phyloP scores from a whole-genome alignment of 2,113 vertebrate species.

The Bungarus multicinctus region DNA sequence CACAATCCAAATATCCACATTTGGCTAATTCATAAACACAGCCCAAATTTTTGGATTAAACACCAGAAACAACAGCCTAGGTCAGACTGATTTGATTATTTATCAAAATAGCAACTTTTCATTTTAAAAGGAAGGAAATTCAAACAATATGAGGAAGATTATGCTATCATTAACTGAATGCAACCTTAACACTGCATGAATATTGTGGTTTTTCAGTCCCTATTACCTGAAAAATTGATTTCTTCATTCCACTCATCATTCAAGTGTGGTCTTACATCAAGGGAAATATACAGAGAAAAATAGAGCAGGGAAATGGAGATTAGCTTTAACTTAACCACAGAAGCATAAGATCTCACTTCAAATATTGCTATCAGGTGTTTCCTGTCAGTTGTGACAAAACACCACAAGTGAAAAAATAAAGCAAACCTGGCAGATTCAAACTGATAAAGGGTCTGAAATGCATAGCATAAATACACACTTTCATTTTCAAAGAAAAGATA shows the following conservation, averaged over 20 bases:
- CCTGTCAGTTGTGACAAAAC: slow-evolving; percentile 14
- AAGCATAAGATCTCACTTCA: slow-evolving; percentile 19
- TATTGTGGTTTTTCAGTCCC: background rate
- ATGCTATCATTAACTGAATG: fast-evolving
- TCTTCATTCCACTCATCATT: slow-evolving; percentile 12
- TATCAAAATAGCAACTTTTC: background rate
- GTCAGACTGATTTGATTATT: background rate
- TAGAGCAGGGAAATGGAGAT: background rate
- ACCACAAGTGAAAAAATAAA: background rate
- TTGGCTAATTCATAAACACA: background rate
- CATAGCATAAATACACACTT: background rate
- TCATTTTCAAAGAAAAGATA: slow-evolving; percentile 4
- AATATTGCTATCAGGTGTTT: background rate
- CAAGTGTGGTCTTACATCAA: background rate
- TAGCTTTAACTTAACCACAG: background rate
- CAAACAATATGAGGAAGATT: background rate
- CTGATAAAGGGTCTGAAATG: background rate
- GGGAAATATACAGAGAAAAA: background rate
- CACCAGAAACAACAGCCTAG: background rate
- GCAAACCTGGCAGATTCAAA: background rate
- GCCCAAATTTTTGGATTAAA: background rate
- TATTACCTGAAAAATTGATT: background rate
- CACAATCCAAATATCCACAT: background rate
- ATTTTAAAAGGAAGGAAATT: background rate
- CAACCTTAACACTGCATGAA: background rate